Base-by-base conservation (phyloP, 2,888 invertebrate genomes). In the Lithophane ornitopus region DNA sequence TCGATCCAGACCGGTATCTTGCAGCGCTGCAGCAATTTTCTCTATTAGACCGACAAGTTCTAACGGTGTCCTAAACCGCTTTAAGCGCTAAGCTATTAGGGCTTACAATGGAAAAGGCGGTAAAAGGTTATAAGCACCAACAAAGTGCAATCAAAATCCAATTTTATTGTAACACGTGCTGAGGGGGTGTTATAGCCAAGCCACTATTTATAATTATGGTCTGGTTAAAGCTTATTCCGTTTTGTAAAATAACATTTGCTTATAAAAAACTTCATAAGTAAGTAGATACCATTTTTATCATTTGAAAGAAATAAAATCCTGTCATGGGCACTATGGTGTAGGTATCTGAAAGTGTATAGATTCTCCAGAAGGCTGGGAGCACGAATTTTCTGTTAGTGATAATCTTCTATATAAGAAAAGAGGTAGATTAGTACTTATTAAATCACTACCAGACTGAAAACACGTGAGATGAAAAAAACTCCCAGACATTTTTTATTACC, bases 1-100 rank as follows among this genome's bases (percentile, higher is more conserved):
- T 96, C 95, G 96, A 96, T 96, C 94, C 91, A 86, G 82, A 85
- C 88, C 86, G 81, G 89, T 87, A 89, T 90, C 91, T 90, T 89
- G 84, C 91, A 94, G 93, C 91, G 94, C 93, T 95, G 92, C 91
- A 95, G 93, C 93, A 87, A 86, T 88, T 85, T 85, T 89, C 78
- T 83, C 78, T 86, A 85, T 86, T 88, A 88, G 84, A 88, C 86
- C 79, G 46, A 76, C 74, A 76, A 77, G 74, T 78, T 81, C 70
- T 70, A 76, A 74, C 80, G 70, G 74, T 80, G 65, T 74, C 56
- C 69, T 79, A 87, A 89, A 85, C 85, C 89, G 92, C 91, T 92
- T 89, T 61, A 92, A 93, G 91, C 92, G 93, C 93, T 94, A 80
- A 70, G 79, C 79, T 78, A 77, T 84, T 85, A 81, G 71, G 79